A percentile compares a stretch with the other conserved stretches of the same genome.
phyloP scores from a whole-genome alignment of 2,888 invertebrate species.

The Ormia ochracea region DNA sequence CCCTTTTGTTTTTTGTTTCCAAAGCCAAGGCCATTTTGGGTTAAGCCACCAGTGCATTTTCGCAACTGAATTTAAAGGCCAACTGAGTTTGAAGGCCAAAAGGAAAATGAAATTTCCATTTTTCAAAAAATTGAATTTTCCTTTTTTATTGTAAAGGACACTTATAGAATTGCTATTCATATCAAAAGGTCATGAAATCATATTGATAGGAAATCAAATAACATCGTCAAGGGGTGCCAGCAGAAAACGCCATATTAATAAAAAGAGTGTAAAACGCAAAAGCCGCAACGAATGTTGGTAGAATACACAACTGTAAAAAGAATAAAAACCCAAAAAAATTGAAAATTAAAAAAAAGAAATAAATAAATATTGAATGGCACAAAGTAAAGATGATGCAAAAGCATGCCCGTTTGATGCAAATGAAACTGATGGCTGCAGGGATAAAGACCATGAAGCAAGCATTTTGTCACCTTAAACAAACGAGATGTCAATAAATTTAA shows the following conservation, averaged over 20 bases:
- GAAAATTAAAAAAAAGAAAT: not conserved
- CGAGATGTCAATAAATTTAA: slow-evolving; percentile 61
- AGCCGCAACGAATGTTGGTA: slow-evolving; percentile 46
- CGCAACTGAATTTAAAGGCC: too few species aligned
- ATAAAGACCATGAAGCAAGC: slow-evolving; percentile 36
- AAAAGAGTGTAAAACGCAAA: slow-evolving; percentile 47
- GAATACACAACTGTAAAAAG: slow-evolving; percentile 9
- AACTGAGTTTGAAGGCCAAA: not conserved
- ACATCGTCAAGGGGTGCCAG: slow-evolving; percentile 49
- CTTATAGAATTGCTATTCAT: slow-evolving; percentile 20
- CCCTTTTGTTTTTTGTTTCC: too few species aligned
- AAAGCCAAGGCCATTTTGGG: too few species aligned
- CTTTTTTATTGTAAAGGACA: slow-evolving; percentile 3
- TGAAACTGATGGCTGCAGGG: slow-evolving; percentile 35
- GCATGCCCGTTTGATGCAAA: slow-evolving; percentile 43
- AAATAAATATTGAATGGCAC: slow-evolving; percentile 21
- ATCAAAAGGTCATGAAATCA: slow-evolving; percentile 50
- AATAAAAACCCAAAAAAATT: not conserved
- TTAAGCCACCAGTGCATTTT: too few species aligned
- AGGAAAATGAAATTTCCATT: not conserved
- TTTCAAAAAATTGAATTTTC: not conserved
- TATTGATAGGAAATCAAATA: slow-evolving; percentile 57
- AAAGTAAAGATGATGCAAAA: slow-evolving; percentile 35
- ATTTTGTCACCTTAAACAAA: slow-evolving; percentile 65
- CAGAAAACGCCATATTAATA: slow-evolving; percentile 24